A percentile compares a stretch with the other conserved stretches of the same genome.
These are phyloP conservation scores for Odontocolon sp. DNA, from an alignment of 2,888 invertebrate genomes.

Conservation along the genomic window DNA sequence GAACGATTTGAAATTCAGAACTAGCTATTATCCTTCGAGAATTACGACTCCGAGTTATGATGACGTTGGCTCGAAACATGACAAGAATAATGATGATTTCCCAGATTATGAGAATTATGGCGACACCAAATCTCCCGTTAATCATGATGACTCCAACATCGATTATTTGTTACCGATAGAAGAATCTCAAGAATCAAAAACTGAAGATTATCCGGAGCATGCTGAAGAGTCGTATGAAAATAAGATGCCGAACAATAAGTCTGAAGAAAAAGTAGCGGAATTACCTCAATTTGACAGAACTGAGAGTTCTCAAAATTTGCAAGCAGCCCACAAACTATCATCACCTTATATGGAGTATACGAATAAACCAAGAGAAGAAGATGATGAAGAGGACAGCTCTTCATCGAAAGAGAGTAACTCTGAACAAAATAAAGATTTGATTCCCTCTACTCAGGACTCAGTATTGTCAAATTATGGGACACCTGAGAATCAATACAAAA, in stretches of 20 bases:
- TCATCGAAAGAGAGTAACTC: not conserved
- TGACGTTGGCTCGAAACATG: not conserved
- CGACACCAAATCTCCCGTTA: not conserved
- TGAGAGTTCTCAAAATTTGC: not conserved
- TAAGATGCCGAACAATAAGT: not conserved
- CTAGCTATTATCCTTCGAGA: not conserved
- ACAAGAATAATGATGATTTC: too few species aligned
- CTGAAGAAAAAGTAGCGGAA: not conserved
- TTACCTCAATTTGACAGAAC: not conserved
- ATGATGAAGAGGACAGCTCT: too few species aligned
- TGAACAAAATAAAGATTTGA: not conserved
- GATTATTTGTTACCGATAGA: not conserved
- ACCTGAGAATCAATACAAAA: not conserved
- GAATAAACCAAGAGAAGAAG: not conserved
- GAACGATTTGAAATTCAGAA: not conserved
- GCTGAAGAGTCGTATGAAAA: not conserved
- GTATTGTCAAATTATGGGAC: not conserved
- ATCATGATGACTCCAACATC: not conserved
- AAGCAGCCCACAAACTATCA: conserved; percentile 12
- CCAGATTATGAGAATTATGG: not conserved
- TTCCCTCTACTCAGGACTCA: not conserved
- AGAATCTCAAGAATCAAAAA: not conserved
- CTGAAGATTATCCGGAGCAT: not conserved
- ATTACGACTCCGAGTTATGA: not conserved
- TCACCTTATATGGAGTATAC: conserved; percentile 1